Conservation (phyloP, 1,140 invertebrate genomes). For the Ceratina australensis region DNA sequence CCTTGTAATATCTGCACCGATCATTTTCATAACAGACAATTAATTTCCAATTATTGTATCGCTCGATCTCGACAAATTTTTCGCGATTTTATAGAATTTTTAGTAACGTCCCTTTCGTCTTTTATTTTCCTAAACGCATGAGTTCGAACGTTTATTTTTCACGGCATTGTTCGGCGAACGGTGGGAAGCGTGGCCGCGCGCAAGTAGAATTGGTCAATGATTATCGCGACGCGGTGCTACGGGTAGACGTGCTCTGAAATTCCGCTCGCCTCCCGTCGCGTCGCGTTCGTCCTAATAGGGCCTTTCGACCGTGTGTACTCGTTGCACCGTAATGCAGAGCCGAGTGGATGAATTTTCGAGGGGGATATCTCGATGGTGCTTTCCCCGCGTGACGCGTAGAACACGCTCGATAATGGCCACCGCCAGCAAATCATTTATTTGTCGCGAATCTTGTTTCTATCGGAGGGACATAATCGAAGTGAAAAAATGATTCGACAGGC, state of each 20-base stretch:
- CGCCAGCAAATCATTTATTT: not conserved
- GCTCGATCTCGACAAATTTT: not conserved
- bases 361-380: not conserved
- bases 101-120: no score
- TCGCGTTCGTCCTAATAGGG: no score
- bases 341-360: not conserved
- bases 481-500: no score
- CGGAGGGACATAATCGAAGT: not conserved
- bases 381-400: not conserved
- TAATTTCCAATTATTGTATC: not conserved
- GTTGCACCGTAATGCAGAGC: not conserved
- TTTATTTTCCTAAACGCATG: no score
- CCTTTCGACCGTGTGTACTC: no score
- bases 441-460: not conserved
- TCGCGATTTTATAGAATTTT: not conserved
- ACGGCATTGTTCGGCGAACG: not conserved
- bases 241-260: not conserved
- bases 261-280: no score
- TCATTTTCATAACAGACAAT: not conserved
- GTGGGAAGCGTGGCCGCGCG: not conserved
- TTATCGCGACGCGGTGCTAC: not conserved
- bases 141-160: not conserved
- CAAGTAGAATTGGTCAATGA: conserved; percentile 23
- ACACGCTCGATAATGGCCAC: not conserved
- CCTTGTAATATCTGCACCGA: not conserved